phyloP scores from a whole-genome alignment of 2,113 vertebrate species.

The Archilochus colubris region DNA sequence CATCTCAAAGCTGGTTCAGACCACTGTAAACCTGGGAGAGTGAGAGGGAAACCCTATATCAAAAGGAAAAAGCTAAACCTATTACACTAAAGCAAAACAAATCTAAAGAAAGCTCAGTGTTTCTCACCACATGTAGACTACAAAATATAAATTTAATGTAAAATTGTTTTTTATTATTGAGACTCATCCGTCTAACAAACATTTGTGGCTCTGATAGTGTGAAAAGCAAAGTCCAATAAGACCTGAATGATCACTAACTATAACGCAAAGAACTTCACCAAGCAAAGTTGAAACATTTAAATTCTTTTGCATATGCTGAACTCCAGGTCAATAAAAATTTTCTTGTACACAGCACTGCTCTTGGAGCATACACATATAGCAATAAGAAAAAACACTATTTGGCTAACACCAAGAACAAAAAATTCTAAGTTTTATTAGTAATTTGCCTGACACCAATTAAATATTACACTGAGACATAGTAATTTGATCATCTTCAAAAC shows the following conservation, averaged over 20 bases:
- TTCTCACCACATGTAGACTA: constrained; percentile 4
- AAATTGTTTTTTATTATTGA: not conserved
- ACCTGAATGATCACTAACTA: not conserved
- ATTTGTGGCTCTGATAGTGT: not conserved
- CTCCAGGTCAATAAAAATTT: not conserved
- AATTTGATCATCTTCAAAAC: not conserved
- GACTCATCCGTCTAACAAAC: not conserved
- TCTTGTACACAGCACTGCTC: not conserved
- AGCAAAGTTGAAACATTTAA: not conserved
- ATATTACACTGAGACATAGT: not conserved
- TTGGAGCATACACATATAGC: not conserved
- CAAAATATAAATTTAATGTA: not conserved
- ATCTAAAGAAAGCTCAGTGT: not conserved
- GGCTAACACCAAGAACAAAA: not conserved
- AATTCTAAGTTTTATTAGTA: not conserved
- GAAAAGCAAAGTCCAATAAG: not conserved
- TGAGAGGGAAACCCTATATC: constrained; percentile 69
- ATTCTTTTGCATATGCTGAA: not conserved
- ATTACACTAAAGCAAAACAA: constrained; percentile 51
- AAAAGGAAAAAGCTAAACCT: constrained; percentile 63
- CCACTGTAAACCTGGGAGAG: constrained; percentile 64
- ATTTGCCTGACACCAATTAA: not conserved
- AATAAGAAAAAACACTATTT: not conserved
- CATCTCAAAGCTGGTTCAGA: constrained; percentile 69
- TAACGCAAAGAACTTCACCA: not conserved